phyloP scores from a whole-genome alignment of 2,797 vertebrate genomes.

The Naso thynnoides region DNA sequence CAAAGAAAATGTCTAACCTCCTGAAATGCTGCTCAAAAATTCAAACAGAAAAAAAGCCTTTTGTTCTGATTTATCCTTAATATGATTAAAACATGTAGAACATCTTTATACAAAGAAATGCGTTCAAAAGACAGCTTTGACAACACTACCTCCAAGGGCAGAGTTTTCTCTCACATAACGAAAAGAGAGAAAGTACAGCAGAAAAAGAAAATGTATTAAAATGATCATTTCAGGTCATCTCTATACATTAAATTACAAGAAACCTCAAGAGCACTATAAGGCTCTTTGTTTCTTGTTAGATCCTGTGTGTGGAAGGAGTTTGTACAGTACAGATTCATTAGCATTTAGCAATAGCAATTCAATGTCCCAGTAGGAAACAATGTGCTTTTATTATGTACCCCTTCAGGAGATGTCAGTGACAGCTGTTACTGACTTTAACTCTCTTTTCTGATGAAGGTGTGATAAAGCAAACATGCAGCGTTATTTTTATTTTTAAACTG shows the following conservation, averaged over 20 bases:
- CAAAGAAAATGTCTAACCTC: slow-evolving; percentile 4
- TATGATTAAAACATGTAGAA: slow-evolving; percentile 19
- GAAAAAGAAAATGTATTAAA: slow-evolving; percentile 2
- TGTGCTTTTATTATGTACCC: background rate
- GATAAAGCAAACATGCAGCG: background rate
- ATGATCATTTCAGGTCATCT: slow-evolving; percentile 1
- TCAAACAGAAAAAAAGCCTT: background rate
- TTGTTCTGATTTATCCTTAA: slow-evolving; percentile 22
- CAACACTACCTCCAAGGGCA: background rate
- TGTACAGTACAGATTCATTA: background rate
- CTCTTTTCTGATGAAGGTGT: background rate
- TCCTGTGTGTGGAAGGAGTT: background rate
- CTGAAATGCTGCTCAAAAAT: background rate
- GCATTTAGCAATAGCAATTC: background rate
- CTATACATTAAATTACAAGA: background rate
- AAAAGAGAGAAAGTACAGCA: background rate
- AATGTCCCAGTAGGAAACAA: background rate
- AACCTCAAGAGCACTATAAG: background rate
- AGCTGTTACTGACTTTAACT: background rate
- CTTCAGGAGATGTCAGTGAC: background rate
- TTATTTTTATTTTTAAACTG: background rate
- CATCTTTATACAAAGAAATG: background rate
- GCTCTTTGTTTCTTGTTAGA: background rate
- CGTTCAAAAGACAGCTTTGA: slow-evolving; percentile 12
- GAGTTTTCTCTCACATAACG: slow-evolving; percentile 16